Evolutionary conservation across 2,797 vertebrate genomes (phyloP).

Genomic region (Kryptopterus vitreolus): DNA sequence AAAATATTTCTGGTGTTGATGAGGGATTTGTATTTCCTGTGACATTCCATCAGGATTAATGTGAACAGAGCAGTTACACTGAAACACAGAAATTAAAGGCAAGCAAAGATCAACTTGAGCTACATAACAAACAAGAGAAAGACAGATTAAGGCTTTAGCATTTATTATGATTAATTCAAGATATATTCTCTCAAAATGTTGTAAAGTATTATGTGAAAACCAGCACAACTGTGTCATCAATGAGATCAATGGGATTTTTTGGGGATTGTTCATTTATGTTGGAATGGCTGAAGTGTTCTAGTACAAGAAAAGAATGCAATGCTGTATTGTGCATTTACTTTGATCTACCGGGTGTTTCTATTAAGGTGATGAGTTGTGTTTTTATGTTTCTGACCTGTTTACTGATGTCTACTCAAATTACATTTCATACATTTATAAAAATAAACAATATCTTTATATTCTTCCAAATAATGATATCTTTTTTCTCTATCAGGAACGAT

Average conservation of each 20-base stretch:
- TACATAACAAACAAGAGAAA: neutral
- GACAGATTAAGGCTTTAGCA: neutral
- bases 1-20: neutral
- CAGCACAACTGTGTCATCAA: neutral
- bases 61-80: neutral
- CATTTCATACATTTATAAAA: neutral
- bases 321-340: neutral
- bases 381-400: neutral
- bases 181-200: too few species aligned
- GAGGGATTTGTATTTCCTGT: neutral
- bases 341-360: too few species aligned
- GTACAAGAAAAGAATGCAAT: neutral
- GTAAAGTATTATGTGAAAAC: neutral
- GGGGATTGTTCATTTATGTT: neutral
- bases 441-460: too few species aligned
- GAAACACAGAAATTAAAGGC: neutral
- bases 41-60: neutral
- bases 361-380: neutral
- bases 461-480: neutral
- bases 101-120: neutral
- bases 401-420: neutral
- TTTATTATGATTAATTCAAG: neutral
- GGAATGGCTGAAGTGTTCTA: neutral
- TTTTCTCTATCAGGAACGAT: conserved; percentile 82
- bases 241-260: neutral